A percentile compares a stretch with the other conserved stretches of the same genome.
phyloP scores from a whole-genome alignment of 2,797 vertebrate species.

The Muscicapa striata region DNA sequence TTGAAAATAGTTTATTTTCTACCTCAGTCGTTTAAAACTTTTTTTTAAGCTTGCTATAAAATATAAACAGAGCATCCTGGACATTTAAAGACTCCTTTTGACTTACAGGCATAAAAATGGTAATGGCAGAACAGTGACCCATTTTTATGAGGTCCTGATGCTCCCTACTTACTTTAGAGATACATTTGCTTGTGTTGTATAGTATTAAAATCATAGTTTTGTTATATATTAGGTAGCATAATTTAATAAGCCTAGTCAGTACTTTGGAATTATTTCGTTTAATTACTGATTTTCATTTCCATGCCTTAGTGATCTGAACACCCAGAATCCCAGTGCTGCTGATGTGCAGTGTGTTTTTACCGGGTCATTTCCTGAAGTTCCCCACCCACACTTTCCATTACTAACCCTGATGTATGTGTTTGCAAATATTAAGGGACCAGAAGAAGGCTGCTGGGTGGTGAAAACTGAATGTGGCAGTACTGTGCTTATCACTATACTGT shows the following conservation, averaged over 20 bases:
- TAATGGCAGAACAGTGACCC: background rate
- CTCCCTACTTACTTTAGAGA: background rate
- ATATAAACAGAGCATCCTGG: background rate
- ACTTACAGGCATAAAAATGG: background rate
- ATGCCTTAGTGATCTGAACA: fast-evolving
- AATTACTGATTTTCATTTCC: background rate
- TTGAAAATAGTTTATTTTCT: background rate
- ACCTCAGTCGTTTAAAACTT: background rate
- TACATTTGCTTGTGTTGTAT: background rate
- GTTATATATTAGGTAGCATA: background rate
- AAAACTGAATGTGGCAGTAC: background rate
- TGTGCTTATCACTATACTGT: background rate
- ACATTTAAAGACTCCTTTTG: background rate
- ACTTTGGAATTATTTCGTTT: background rate
- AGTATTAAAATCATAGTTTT: background rate
- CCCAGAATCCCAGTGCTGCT: background rate
- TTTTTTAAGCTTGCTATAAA: background rate
- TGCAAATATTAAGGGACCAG: background rate
- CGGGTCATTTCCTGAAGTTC: background rate
- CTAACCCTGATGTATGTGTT: background rate
- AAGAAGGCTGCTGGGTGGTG: background rate
- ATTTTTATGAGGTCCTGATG: background rate
- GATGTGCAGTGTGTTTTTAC: background rate
- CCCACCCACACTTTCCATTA: background rate
- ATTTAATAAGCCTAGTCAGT: background rate